Evolutionary conservation across 2,888 invertebrate genomes (phyloP).

Genomic region (Eristalis arbustorum): DNA sequence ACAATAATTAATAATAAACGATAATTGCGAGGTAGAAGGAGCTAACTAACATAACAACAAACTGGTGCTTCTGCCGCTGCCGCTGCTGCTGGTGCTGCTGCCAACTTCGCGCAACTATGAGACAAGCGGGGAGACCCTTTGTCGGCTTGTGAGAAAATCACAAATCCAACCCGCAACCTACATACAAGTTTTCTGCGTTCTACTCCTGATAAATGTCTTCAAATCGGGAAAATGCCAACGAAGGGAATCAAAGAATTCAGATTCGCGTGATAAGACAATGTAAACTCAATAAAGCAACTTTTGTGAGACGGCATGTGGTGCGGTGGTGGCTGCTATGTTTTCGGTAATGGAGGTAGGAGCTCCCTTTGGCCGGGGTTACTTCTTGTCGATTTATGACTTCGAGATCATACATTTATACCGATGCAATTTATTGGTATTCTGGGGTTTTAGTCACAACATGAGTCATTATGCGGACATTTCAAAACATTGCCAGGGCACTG

Average conservation of each 20-base stretch:
- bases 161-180: not conserved
- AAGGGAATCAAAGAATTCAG: slow-evolving; percentile 66
- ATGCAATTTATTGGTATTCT: slow-evolving; percentile 46
- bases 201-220: slow-evolving; percentile 56
- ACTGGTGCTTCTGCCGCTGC: slow-evolving; percentile 26
- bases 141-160: slow-evolving; percentile 57
- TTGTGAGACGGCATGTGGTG: slow-evolving; percentile 20
- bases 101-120: not conserved
- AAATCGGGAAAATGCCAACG: slow-evolving; percentile 64
- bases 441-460: slow-evolving; percentile 8
- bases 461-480: not conserved
- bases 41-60: slow-evolving; percentile 39
- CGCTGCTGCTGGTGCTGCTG: not conserved
- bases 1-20: slow-evolving; percentile 70
- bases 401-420: slow-evolving; percentile 50
- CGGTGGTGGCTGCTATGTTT: not conserved
- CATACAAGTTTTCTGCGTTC: slow-evolving; percentile 29
- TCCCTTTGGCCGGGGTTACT: not conserved
- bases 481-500: too few species aligned
- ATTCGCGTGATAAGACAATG: slow-evolving; percentile 70
- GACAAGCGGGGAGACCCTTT: not conserved
- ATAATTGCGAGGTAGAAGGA: slow-evolving; percentile 65
- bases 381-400: slow-evolving; percentile 55
- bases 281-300: slow-evolving; percentile 63
- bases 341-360: not conserved